Base-by-base conservation (phyloP, 1,140 invertebrate species). In the Hycleus cichorii region DNA sequence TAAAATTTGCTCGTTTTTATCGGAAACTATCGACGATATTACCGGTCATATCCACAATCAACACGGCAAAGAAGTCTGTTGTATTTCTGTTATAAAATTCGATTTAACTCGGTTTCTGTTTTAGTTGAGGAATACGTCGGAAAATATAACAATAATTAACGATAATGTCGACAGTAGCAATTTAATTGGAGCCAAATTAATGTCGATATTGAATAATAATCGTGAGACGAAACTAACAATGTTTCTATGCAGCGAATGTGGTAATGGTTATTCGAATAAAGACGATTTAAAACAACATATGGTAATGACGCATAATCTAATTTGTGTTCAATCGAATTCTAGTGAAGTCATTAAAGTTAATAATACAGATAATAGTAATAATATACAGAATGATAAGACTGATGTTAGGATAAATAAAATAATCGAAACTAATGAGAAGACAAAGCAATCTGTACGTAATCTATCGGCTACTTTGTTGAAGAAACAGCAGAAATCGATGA, bases 201-300 rank as follows among this genome's bases (percentile, higher is more conserved):
- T 40, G 25, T 59, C 57, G 3, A 55, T 64, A 38, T 56, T 64
- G 27, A 63, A 67, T 18, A 49, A 48, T n/a, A 65, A 62, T 18
- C 50, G 58, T 39, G 39, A 49, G 3, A 57, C 49, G n/a, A 61
- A 65, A 49, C 58, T 62, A 39, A 60, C 60, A 8, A 63, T 58
- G 10, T 46, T 69, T 8, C 63, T 69, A 6, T 69, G 67, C 25
- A 69, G 65, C 50, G 60, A 63, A 12, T 69, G 67, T 43, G 56
- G 57, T 50, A 55, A 27, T 39, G 64, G 61, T 18, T 69, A 58
- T 56, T 54, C 60, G 2, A 62, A 55, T 39, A 67, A 62, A 24
- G 60, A 64, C 42, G 60, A 65, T 46, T 56, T 69, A 49, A 64
- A 56, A 52, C 40, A 59, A n/a, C 67, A 69, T 42, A 69, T 69